Percentiles rank a stretch among this genome's conserved stretches.
phyloP scores from a whole-genome alignment of 2,113 vertebrate species.

The Cariama cristata region DNA sequence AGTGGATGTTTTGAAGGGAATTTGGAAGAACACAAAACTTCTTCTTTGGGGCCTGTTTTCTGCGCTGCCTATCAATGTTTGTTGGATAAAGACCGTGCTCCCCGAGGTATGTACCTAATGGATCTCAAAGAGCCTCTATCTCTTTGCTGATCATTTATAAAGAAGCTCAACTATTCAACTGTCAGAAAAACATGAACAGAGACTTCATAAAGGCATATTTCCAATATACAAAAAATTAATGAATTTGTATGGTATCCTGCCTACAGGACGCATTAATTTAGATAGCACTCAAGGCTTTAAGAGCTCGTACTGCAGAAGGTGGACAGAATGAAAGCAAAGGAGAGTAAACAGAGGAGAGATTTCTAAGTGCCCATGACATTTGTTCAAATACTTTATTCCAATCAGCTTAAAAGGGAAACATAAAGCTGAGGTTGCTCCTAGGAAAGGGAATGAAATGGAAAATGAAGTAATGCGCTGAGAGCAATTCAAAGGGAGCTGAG shows the following conservation, averaged over 20 bases:
- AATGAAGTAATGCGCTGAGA: conserved; percentile 38
- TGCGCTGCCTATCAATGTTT: neutral
- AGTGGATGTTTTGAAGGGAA: neutral
- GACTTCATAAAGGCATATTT: conserved; percentile 45
- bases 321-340: conserved; percentile 47
- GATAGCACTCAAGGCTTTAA: conserved; percentile 60
- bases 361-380: conserved; percentile 73
- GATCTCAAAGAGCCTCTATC: conserved; percentile 44
- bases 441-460: conserved; percentile 57
- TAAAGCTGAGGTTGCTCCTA: conserved; percentile 52
- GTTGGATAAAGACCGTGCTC: neutral
- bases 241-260: conserved; percentile 38
- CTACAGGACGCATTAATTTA: conserved; percentile 64
- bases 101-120: conserved; percentile 38
- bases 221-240: conserved; percentile 51
- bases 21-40: neutral
- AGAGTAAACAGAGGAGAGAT: conserved; percentile 65
- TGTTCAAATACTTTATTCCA: conserved; percentile 73
- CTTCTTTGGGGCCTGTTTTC: neutral
- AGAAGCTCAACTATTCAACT: conserved; percentile 42
- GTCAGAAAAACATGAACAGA: neutral
- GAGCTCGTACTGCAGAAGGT: conserved; percentile 23
- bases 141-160: conserved; percentile 30
- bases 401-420: conserved; percentile 73
- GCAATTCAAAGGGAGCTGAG: conserved; percentile 25